Conservation (phyloP, 2,797 vertebrate genomes). For the Artibeus lituratus region DNA sequence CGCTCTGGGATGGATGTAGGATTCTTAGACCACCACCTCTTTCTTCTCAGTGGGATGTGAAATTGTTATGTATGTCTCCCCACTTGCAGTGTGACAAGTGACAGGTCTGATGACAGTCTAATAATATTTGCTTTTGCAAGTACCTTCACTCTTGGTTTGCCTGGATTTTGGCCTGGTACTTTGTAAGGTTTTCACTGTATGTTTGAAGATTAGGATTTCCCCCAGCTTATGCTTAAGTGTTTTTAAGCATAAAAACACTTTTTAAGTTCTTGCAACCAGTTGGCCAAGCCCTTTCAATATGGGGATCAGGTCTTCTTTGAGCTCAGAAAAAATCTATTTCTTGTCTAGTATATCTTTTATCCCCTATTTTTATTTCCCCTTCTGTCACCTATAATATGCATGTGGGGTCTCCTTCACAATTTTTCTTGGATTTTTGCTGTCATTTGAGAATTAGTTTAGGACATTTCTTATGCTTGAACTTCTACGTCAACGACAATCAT, state of each 20-base stretch:
- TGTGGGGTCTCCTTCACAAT: not conserved
- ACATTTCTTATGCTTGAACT: not conserved
- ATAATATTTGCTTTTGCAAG: not conserved
- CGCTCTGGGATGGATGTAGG: not conserved
- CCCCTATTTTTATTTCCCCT: not conserved
- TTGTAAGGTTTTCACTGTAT: not conserved
- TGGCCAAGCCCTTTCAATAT: not conserved
- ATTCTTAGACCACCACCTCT: not conserved
- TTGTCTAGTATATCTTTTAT: not conserved
- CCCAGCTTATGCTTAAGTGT: not conserved
- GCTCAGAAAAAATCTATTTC: not conserved
- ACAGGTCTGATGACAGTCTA: not conserved
- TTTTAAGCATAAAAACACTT: not conserved
- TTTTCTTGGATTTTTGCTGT: not conserved
- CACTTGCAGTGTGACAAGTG: not conserved
- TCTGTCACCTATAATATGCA: not conserved
- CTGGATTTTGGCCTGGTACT: not conserved
- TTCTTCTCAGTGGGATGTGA: not conserved
- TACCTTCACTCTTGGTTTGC: not conserved
- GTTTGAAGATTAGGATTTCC: not conserved
- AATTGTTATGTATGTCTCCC: not conserved
- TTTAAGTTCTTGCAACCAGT: not conserved
- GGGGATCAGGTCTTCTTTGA: not conserved
- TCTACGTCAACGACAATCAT: not conserved
- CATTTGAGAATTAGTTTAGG: not conserved